Base-by-base conservation (phyloP, 1,140 invertebrate species). In the Hylyphantes graminicola region DNA sequence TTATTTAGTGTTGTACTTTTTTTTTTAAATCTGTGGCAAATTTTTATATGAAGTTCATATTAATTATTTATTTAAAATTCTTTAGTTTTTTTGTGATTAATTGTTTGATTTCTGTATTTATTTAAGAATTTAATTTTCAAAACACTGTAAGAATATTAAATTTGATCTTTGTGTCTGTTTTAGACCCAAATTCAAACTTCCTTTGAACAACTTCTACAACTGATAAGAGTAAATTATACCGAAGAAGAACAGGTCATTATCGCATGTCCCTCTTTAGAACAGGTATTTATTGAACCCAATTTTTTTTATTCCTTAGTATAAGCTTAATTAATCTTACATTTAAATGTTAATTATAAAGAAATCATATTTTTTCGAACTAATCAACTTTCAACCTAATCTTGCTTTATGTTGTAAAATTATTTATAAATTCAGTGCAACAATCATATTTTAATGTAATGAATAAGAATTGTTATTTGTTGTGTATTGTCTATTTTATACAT, bases 221-320 rank as follows among this genome's bases (percentile, higher is more conserved):
- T 98, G 3, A 89, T 92, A 0, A 92, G 91, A 85, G 93, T 93
- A 64, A 92, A 93, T 81, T 97, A 96, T 87, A 93, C 92, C 7
- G 90, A 92, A 51, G 96, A 98, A 88, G 95, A 98, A 88, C 92
- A 93, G 85, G 90, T 94, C 64, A 92, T 97, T 53, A 94, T 97
- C 12, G 96, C 93, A 13, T 97, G 95, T 90, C 97, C 97, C 0
- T 93, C 96, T 7, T 92, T 95, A 12, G 97, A 98, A 89, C 96
- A 98, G 91, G 93, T 98, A 12, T 95, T 11, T 75, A 35, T 84
- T 51, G 15, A 17, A 65, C 15, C 10, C 0, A 57, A 12, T 8
- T 0, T 59, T 13, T 54, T 2, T 72, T 55, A 17, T 19, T 55
- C 7, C 17, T 15, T 50, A 53, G 51, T 70, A 35, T 67, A 21